phyloP scores from a whole-genome alignment of 2,113 vertebrate genomes.

The Orthonyx spaldingii region DNA sequence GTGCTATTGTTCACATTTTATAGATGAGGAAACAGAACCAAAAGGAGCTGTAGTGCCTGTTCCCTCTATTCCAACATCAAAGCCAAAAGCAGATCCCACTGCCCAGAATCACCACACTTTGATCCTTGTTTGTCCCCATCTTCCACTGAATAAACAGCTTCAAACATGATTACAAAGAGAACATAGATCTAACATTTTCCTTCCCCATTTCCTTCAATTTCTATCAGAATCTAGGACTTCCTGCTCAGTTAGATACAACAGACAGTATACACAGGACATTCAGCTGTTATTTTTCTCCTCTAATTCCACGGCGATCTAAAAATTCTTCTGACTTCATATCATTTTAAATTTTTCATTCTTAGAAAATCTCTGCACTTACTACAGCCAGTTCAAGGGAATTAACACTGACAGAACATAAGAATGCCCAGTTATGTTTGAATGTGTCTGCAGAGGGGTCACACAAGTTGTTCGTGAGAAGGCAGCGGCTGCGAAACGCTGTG shows the following conservation, averaged over 20 bases:
- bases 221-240: background rate
- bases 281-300: background rate
- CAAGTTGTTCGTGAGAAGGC: background rate
- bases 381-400: background rate
- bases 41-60: background rate
- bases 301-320: background rate
- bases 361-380: background rate
- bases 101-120: background rate
- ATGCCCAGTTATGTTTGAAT: background rate
- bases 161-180: background rate
- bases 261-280: background rate
- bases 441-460: background rate
- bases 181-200: background rate
- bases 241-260: background rate
- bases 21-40: background rate
- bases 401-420: background rate
- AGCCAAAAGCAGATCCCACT: background rate
- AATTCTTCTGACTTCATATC: accelerated
- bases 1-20: background rate
- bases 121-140: background rate
- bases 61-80: background rate
- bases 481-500: accelerated
- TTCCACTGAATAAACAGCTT: background rate
- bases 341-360: background rate
- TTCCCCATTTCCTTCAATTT: background rate